These are phyloP conservation scores for Malacoctenus gilli DNA, from an alignment of 2,797 vertebrate genomes.

Conservation along the genomic window DNA sequence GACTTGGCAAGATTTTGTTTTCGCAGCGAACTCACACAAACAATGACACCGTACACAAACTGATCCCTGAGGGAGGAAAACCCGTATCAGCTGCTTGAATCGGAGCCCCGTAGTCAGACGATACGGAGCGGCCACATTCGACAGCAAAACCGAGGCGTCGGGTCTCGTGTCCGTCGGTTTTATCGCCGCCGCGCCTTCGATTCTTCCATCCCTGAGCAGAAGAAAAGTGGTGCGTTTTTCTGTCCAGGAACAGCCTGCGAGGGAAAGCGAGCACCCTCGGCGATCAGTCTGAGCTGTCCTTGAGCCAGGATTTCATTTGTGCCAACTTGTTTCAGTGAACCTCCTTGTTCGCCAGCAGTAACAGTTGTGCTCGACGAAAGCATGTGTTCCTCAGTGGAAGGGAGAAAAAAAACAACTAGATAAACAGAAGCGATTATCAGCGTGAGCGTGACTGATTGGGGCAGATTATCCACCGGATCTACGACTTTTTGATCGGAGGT, in stretches of 20 bases:
- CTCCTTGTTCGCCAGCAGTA: slow-evolving; percentile 4
- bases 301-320: slow-evolving; percentile 7
- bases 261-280: slow-evolving; percentile 1
- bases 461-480: slow-evolving; percentile 22
- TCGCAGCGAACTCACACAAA: no score
- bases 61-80: no score
- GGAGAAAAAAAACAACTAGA: slow-evolving; percentile 25
- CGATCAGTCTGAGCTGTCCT: slow-evolving; percentile 13
- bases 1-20: no score
- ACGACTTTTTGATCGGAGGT: slow-evolving; percentile 26
- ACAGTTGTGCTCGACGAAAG: slow-evolving; percentile 2
- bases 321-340: background rate
- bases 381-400: slow-evolving; percentile 1
- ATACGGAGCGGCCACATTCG: no score
- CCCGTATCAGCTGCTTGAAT: no score
- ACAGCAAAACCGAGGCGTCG: no score
- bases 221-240: background rate
- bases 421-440: slow-evolving; percentile 38
- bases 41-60: no score
- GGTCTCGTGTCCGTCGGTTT: no score
- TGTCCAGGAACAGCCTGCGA: background rate
- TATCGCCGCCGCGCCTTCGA: no score
- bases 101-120: background rate
- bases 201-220: no score
- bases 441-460: slow-evolving; percentile 13